A percentile compares a stretch with the other conserved stretches of the same genome.
Evolutionary conservation across 2,797 vertebrate species (phyloP).

Genomic region (Oceanodroma leucorhoa): DNA sequence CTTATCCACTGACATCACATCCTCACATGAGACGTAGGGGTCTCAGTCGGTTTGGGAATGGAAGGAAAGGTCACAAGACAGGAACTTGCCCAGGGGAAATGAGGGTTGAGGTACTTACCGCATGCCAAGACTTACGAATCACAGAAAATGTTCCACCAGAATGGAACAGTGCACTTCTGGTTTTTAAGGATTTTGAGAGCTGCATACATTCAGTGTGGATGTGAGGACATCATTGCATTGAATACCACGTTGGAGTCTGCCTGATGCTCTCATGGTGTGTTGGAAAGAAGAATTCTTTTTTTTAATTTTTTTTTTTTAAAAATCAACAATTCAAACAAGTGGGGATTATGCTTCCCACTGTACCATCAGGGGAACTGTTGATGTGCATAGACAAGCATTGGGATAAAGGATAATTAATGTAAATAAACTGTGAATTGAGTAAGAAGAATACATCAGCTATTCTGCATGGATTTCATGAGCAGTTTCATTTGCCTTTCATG

Average conservation of each 20-base stretch:
- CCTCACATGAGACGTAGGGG: accelerated
- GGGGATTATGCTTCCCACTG: neutral
- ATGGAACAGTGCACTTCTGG: neutral
- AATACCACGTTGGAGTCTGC: neutral
- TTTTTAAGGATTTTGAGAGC: neutral
- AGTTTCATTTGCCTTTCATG: neutral
- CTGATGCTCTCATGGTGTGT: neutral
- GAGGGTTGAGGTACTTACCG: neutral
- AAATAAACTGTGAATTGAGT: neutral
- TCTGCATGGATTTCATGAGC: neutral
- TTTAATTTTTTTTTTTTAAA: neutral
- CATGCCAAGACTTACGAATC: neutral
- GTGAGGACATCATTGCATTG: neutral
- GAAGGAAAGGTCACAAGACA: neutral
- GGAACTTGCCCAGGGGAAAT: neutral
- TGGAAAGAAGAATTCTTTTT: neutral
- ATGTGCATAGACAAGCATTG: neutral
- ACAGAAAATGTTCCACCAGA: neutral
- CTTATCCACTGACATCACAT: neutral
- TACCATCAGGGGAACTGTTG: neutral
- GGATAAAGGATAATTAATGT: neutral
- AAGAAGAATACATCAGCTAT: neutral
- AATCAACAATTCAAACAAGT: neutral
- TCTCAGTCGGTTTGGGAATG: neutral
- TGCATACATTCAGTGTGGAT: neutral